Percentiles rank a stretch among this genome's conserved stretches.
Conservation (phyloP, 2,797 vertebrate species). For the Cossypha polioptera region DNA sequence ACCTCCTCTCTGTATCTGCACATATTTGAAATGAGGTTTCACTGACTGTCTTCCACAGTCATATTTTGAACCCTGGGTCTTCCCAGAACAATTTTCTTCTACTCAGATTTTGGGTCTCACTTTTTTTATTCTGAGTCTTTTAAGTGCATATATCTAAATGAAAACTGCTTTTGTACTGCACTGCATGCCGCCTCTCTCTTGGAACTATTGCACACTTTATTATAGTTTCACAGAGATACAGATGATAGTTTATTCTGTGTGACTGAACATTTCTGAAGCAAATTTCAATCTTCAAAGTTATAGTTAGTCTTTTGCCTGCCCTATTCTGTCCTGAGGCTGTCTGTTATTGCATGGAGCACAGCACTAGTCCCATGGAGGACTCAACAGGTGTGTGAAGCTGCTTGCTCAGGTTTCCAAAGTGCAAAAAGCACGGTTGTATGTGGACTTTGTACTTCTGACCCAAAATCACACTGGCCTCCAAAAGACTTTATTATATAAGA, state of each 20-base stretch:
- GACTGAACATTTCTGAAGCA: neutral
- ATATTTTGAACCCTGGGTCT: neutral
- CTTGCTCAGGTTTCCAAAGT: neutral
- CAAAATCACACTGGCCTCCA: accelerated
- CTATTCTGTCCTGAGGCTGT: neutral
- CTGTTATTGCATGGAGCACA: accelerated
- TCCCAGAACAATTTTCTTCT: neutral
- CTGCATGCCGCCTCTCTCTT: neutral
- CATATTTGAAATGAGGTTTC: neutral
- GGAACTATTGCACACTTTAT: accelerated
- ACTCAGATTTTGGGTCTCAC: neutral
- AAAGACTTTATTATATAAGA: neutral
- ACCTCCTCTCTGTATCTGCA: neutral
- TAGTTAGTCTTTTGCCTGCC: neutral
- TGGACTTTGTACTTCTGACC: neutral
- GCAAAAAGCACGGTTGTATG: neutral
- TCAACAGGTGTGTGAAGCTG: neutral
- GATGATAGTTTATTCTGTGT: neutral
- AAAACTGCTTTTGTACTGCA: neutral
- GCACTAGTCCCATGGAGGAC: accelerated
- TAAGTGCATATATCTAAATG: neutral
- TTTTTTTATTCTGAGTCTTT: neutral
- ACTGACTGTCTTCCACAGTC: neutral
- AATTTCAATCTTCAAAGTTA: neutral
- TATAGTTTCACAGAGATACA: neutral